These are phyloP conservation scores for Drosophila fungiperda DNA, from an alignment of 2,888 invertebrate species.

Conservation along the genomic window DNA sequence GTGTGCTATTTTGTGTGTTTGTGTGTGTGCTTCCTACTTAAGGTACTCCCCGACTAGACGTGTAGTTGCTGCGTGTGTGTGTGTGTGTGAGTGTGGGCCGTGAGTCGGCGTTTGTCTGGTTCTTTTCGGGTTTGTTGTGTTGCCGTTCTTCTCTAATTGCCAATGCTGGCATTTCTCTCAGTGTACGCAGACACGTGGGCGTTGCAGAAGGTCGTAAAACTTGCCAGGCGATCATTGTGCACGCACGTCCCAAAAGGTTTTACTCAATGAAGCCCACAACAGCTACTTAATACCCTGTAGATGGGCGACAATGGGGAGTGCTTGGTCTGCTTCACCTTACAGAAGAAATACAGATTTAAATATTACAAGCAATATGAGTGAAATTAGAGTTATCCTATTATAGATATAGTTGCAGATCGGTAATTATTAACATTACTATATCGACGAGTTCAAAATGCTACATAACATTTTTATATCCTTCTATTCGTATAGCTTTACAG, in stretches of 20 bases:
- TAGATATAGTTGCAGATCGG: not conserved
- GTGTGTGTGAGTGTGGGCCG: conserved; percentile 68
- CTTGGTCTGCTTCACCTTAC: not conserved
- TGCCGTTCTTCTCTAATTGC: conserved; percentile 62
- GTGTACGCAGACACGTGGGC: conserved; percentile 71
- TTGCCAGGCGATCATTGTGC: conserved; percentile 66
- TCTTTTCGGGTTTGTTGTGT: conserved; percentile 19
- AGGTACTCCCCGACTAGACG: conserved; percentile 38
- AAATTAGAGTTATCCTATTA: not conserved
- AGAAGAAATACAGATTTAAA: not conserved
- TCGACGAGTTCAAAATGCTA: not conserved
- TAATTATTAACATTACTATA: not conserved
- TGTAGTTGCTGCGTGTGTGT: not conserved
- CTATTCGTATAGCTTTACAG: not conserved
- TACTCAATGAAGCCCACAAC: conserved; percentile 68
- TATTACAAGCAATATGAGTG: not conserved
- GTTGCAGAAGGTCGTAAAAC: conserved; percentile 78
- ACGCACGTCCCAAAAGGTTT: conserved; percentile 74
- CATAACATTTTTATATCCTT: not conserved
- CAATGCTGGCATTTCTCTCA: conserved; percentile 58
- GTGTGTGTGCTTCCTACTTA: conserved; percentile 47
- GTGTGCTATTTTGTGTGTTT: conserved; percentile 10
- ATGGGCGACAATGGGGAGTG: not conserved
- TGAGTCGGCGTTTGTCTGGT: conserved; percentile 62
- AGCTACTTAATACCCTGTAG: conserved; percentile 44